Percentiles rank a stretch among this genome's conserved stretches.
These are phyloP conservation scores for Echinometra lucunter DNA, from an alignment of 53 echinoderm and acorn worm species.

Conservation along the genomic window DNA sequence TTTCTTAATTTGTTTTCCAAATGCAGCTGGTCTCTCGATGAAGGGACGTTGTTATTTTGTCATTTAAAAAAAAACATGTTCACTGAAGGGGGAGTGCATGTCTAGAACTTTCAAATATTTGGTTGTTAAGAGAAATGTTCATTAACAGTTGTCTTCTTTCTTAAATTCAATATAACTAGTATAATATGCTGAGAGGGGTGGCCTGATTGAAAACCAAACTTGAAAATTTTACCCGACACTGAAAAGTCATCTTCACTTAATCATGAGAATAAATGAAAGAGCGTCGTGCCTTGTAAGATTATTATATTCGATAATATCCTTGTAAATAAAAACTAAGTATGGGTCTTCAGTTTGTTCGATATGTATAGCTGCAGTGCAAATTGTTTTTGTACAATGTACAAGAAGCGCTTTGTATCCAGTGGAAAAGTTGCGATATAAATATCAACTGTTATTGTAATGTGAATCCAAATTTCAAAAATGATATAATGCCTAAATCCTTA, in stretches of 20 bases:
- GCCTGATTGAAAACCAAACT: background rate
- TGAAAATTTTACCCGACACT: background rate
- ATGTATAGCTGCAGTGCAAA: conserved; percentile 24
- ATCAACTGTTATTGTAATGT: no score
- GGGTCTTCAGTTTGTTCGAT: background rate
- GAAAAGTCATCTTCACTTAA: background rate
- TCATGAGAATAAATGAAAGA: background rate
- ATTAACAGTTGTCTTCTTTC: no score
- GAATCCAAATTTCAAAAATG: background rate
- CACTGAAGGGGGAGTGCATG: background rate
- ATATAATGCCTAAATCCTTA: conserved; percentile 3
- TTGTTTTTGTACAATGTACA: no score
- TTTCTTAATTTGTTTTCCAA: background rate
- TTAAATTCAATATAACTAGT: no score
- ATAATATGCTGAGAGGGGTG: no score
- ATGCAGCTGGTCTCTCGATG: background rate
- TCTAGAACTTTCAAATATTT: background rate
- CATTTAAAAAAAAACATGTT: background rate
- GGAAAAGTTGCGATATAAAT: no score
- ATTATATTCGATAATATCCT: background rate
- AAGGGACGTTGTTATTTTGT: background rate
- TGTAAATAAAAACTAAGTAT: conserved; percentile 25
- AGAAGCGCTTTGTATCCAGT: no score
- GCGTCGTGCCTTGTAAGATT: background rate
- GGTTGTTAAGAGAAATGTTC: no score